Evolutionary conservation across 2,888 invertebrate genomes (phyloP).

Genomic region (Clepsis dumicolana): DNA sequence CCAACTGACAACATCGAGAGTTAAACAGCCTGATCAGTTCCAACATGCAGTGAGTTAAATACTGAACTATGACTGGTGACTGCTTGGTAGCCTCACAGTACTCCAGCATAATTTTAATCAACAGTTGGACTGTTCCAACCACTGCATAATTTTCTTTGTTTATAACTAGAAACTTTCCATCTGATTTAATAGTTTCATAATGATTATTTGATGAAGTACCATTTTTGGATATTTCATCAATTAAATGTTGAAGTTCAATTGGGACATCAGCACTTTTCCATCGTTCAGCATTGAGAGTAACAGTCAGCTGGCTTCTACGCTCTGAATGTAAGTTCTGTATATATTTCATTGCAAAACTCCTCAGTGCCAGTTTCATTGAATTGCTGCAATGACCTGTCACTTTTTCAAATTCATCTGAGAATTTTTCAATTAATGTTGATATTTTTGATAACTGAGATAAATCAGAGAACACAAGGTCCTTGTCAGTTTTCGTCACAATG

Average conservation of each 20-base stretch:
- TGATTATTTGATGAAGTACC: constrained; percentile 74
- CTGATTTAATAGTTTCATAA: constrained; percentile 74
- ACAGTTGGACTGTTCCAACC: constrained; percentile 93
- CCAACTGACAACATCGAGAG: constrained; percentile 96
- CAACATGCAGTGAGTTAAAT: constrained; percentile 93
- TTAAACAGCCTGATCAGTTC: constrained; percentile 95
- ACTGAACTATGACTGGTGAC: constrained; percentile 92
- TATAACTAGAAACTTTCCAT: constrained; percentile 87
- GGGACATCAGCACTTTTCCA: constrained; percentile 98
- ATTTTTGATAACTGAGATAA: constrained; percentile 91
- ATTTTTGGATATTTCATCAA: constrained; percentile 89
- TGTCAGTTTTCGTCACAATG: constrained; percentile 91
- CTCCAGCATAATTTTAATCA: constrained; percentile 96
- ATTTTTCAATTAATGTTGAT: constrained; percentile 91
- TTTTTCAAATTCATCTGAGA: constrained; percentile 91
- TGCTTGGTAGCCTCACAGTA: constrained; percentile 94
- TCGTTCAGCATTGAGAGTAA: constrained; percentile 95
- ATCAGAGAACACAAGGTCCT: constrained; percentile 90
- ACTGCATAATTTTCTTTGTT: constrained; percentile 91
- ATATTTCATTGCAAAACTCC: constrained; percentile 95
- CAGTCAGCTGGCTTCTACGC: constrained; percentile 93
- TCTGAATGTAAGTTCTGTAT: constrained; percentile 96
- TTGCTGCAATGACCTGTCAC: constrained; percentile 92
- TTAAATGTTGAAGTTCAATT: constrained; percentile 94
- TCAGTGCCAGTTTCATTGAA: constrained; percentile 92